These are phyloP conservation scores for Panulirus ornatus DNA, from an alignment of 1,140 invertebrate species.

Conservation along the genomic window DNA sequence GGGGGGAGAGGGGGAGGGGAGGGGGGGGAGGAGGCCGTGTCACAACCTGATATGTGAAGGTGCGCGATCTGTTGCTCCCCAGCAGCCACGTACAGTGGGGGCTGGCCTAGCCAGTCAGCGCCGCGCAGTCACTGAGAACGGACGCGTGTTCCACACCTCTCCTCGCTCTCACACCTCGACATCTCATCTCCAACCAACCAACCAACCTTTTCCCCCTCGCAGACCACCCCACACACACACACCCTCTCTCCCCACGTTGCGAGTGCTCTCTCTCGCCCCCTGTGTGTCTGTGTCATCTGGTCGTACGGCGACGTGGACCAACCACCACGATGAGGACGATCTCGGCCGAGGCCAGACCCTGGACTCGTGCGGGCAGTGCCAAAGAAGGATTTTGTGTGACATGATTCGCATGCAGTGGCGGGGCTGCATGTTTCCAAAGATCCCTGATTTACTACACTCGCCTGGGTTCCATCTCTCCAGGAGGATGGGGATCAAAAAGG, in stretches of 20 bases:
- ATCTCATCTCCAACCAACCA: no score
- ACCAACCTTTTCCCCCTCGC: neutral
- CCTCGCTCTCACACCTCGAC: slow-evolving; percentile 20
- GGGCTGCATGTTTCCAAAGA: neutral
- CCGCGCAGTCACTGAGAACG: slow-evolving; percentile 44
- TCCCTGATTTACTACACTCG: slow-evolving; percentile 2
- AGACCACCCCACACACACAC: neutral
- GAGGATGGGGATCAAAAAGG: slow-evolving; percentile 26
- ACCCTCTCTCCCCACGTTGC: neutral
- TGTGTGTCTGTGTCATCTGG: neutral
- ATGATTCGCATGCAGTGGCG: slow-evolving; percentile 17
- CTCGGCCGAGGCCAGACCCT: neutral
- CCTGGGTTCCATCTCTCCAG: neutral
- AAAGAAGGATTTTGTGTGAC: neutral
- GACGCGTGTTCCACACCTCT: slow-evolving; percentile 36
- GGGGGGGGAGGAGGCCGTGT: neutral
- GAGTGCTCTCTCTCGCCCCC: neutral
- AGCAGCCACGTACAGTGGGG: neutral
- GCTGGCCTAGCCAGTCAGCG: slow-evolving; percentile 38
- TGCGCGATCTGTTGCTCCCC: slow-evolving; percentile 57
- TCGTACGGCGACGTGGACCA: neutral
- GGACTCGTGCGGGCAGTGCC: neutral
- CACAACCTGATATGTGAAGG: slow-evolving; percentile 30
- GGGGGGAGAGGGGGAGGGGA: neutral
- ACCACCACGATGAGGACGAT: neutral